Evolutionary conservation across 1,140 invertebrate genomes (phyloP).

Genomic region (Drosophila baimaii): DNA sequence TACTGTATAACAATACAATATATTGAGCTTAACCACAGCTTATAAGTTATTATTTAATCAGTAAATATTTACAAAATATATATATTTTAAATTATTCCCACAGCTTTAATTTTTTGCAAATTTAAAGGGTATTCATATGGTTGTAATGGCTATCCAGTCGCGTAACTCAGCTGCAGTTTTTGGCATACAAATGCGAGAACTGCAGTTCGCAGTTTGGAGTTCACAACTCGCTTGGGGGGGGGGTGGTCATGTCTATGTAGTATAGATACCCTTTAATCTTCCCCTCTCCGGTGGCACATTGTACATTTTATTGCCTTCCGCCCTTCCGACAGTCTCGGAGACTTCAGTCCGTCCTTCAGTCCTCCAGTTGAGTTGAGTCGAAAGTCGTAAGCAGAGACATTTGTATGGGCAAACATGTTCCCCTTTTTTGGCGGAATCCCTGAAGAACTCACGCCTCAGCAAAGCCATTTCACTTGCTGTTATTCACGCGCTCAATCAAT

Average conservation of each 20-base stretch:
- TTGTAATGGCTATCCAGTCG: background rate
- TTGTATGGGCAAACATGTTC: constrained; percentile 69
- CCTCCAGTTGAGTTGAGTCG: constrained; percentile 25
- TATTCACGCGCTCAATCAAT: constrained; percentile 84
- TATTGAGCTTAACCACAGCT: background rate
- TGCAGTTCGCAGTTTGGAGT: constrained; percentile 32
- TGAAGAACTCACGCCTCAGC: constrained; percentile 9
- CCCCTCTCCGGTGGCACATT: constrained; percentile 46
- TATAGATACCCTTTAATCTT: background rate
- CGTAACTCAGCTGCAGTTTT: constrained; percentile 40
- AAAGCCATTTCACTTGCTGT: constrained; percentile 73
- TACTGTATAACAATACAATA: background rate
- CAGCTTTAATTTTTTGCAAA: background rate
- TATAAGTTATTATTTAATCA: no score
- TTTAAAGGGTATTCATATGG: background rate
- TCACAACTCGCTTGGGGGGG: background rate
- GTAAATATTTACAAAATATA: background rate
- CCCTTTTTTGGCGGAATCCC: background rate
- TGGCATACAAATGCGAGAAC: constrained; percentile 73
- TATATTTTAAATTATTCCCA: background rate
- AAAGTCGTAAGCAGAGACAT: constrained; percentile 69
- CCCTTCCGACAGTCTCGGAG: background rate
- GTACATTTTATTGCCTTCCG: constrained; percentile 77
- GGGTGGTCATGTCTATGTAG: constrained; percentile 1
- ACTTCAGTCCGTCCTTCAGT: no score